Evolutionary conservation across 2,888 invertebrate genomes (phyloP), one percentile per base, ranked within the genome.

Genomic region (Sarcophaga rosellei): DNA sequence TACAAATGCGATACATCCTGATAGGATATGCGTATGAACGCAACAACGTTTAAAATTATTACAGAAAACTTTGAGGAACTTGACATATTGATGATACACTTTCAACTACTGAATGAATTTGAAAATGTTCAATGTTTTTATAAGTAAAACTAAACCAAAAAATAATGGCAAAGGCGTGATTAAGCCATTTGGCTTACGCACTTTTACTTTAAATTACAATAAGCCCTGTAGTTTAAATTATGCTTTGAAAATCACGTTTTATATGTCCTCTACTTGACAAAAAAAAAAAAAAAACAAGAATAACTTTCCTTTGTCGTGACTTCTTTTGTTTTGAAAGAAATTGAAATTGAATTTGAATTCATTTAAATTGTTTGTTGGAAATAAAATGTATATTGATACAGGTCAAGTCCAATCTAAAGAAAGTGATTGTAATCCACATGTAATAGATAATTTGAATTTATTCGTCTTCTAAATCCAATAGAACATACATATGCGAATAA

Each of bases 1-100:
- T 91, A 91, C 17, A 89, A 90, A 65, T 92, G 92, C 2, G 92
- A 86, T 25, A 91, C 89, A 88, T 92, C 92, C 65, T 90, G 90
- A 0, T 2, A 21, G 59, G 73, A 68, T 2, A 44, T 23, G 8
- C 57, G 20, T 2, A 88, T 45, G 6, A 62, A 69, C 15, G 12
- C 35, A 12, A 59, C 45, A 68, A 72, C 15, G 17, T 12, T 23
- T 8, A 79, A 15, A 11, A 76, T 23, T 66, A 84, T 44, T 62
- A 68, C n/a, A n/a, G n/a, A n/a, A 53, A 70, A 65, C 10, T 47
- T n/a, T 59, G 68, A n/a, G 45, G 78, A 82, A 80, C 80, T 81
- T 62, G 35, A 79, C 88, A 88, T 88, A 66, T 66, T 85, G 81
- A 23, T 65, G 25, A 15, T n/a, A 78, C 45, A 59, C 57, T 35